Base-by-base conservation (phyloP, 2,113 vertebrate genomes). In the Takifugu flavidus region DNA sequence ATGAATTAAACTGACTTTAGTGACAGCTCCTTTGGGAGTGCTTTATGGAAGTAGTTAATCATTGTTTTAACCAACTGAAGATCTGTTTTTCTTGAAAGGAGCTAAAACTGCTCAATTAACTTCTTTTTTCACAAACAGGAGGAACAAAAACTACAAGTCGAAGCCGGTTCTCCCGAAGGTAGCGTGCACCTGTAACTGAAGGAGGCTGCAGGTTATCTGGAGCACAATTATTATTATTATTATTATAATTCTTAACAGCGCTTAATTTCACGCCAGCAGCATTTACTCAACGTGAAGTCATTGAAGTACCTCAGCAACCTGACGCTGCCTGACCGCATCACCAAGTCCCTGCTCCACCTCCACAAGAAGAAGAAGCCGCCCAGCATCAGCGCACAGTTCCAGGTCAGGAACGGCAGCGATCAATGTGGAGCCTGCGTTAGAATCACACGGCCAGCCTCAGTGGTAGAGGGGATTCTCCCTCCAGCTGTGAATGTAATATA, bases 291-390 rank as follows among this genome's bases (percentile, higher is more conserved):
- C 2, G 95, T 99, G 64, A 98, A 94, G 85, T 98, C 96, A 25
- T 91, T 99, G 67, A 98, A 96, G 85, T 95, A 99, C 82, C 90
- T 99, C 61, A 93, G 93, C 4, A 96, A 92, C 74, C 86, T 99
- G 87, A 97, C 96, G 0, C 86, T 98, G 14, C 96, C 98, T 0
- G 96, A 99, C 86, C 95, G 96, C 59, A 99, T 98, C 67, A 99
- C 97, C 65, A 99, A 99, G 79, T 99, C 97, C 13, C 91, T 98
- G 62, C 92, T 99, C 42, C 97, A 99, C 79, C 92, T 99, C 56
- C 95, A 99, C 78, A 99, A 99, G 92, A 99, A 99, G 90, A 99
- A 99, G 87, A 99, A 99, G 59, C 95, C 96, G 0, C 96, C 95
- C 56, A 98, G 96, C 65, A 99, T 99, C 86, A 99, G 96, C 0